A percentile compares a stretch with the other conserved stretches of the same genome.
Conservation (phyloP, 1,140 invertebrate genomes). For the Harpegnathos saltator region DNA sequence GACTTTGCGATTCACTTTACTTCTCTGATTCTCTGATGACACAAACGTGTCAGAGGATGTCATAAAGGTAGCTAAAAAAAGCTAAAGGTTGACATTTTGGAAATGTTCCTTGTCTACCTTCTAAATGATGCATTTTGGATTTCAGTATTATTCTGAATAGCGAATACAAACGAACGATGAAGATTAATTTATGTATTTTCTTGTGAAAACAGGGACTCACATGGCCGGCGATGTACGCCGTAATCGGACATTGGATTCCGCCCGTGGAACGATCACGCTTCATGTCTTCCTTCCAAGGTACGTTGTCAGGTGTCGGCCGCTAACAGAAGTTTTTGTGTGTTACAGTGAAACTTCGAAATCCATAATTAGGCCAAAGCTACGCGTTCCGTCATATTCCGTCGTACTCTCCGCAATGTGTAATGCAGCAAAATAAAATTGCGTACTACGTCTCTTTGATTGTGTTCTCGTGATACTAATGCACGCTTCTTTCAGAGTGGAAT, state of each 20-base stretch:
- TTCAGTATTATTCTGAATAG: background rate
- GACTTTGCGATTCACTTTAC: background rate
- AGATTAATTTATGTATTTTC: background rate
- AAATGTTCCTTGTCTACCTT: background rate
- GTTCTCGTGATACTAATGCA: slow-evolving; percentile 73
- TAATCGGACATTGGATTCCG: slow-evolving; percentile 95
- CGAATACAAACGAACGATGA: background rate
- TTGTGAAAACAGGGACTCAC: slow-evolving; percentile 89
- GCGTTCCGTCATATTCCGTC: slow-evolving; percentile 24
- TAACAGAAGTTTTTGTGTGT: slow-evolving; percentile 81
- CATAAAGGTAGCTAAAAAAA: background rate
- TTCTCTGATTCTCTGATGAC: background rate
- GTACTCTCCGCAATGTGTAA: slow-evolving; percentile 13
- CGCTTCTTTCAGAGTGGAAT: slow-evolving; percentile 81
- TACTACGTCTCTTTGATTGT: slow-evolving; percentile 24
- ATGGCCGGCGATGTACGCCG: slow-evolving; percentile 94
- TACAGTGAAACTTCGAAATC: slow-evolving; percentile 84
- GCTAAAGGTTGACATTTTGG: slow-evolving; percentile 5
- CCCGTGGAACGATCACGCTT: slow-evolving; percentile 91
- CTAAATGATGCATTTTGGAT: background rate
- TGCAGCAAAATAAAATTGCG: slow-evolving; percentile 21
- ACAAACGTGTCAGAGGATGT: slow-evolving; percentile 1
- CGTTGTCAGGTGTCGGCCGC: slow-evolving; percentile 63
- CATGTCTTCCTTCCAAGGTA: slow-evolving; percentile 92
- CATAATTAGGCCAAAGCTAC: slow-evolving; percentile 48